Conservation (phyloP, 1,140 invertebrate species). For the Apocrypta bakeri region DNA sequence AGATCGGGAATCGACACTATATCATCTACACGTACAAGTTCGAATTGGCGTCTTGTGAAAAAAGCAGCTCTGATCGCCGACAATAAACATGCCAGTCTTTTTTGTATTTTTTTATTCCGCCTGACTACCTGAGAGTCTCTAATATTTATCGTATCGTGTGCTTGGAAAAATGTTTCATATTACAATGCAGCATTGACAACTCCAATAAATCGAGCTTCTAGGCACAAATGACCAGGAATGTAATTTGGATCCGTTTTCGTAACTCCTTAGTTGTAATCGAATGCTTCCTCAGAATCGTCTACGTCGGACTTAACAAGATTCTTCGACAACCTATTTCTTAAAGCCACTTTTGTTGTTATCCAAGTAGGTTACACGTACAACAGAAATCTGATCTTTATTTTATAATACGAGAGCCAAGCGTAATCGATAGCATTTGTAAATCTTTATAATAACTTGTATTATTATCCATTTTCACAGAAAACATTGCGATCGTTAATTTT, state of each 20-base stretch:
- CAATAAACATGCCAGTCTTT: slow-evolving; percentile 41
- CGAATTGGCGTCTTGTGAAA: background rate
- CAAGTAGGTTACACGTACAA: background rate
- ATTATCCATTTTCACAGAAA: background rate
- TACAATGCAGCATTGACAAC: slow-evolving; percentile 14
- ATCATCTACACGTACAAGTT: slow-evolving; percentile 26
- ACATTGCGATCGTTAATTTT: background rate
- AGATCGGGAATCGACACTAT: slow-evolving; percentile 37
- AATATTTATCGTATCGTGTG: slow-evolving; percentile 29
- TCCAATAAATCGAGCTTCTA: slow-evolving; percentile 32
- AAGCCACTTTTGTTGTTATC: background rate
- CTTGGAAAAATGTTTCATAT: slow-evolving; percentile 33
- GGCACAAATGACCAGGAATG: slow-evolving; percentile 45
- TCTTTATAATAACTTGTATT: background rate
- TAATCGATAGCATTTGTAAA: background rate
- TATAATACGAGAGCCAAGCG: slow-evolving; percentile 8
- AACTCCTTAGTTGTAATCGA: background rate
- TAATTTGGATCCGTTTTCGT: slow-evolving; percentile 27
- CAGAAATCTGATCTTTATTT: background rate
- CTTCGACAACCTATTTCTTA: background rate
- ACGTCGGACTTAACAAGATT: background rate
- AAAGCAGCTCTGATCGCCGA: slow-evolving; percentile 20
- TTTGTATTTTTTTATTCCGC: no score
- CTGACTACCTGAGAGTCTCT: slow-evolving; percentile 19
- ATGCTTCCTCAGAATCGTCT: slow-evolving; percentile 34